Evolutionary conservation across 2,113 vertebrate genomes (phyloP).

Genomic region (Festucalex cinctus): DNA sequence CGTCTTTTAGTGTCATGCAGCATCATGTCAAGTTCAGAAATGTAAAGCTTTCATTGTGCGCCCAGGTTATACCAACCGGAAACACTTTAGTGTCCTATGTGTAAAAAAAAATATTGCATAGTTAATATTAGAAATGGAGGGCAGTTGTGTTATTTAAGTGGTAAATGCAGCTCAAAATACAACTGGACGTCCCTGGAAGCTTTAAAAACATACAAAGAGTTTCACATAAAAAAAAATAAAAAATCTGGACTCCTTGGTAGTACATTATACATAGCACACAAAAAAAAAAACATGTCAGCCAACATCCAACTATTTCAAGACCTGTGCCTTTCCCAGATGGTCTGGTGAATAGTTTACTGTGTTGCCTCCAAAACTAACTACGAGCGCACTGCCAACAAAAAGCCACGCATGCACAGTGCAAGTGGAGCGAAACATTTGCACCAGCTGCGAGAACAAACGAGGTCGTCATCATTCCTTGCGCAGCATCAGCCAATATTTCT

Average conservation of each 20-base stretch:
- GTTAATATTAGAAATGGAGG: constrained; percentile 9
- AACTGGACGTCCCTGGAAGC: neutral
- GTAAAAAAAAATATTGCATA: constrained; percentile 61
- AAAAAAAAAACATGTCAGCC: neutral
- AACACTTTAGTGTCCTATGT: constrained; percentile 38
- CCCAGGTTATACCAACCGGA: constrained; percentile 37
- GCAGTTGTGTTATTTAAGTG: neutral
- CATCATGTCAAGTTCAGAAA: constrained; percentile 22
- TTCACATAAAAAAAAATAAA: constrained; percentile 1
- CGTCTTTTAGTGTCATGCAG: constrained; percentile 47
- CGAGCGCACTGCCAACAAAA: neutral
- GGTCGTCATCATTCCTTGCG: neutral
- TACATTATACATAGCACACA: neutral
- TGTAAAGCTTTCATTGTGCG: constrained; percentile 34
- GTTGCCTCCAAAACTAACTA: constrained; percentile 14
- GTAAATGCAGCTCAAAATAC: constrained; percentile 1
- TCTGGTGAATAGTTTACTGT: constrained; percentile 11
- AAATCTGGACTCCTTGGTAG: neutral
- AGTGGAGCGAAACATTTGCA: neutral
- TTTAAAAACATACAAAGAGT: constrained; percentile 1
- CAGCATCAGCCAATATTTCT: neutral
- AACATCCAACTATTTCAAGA: constrained; percentile 8
- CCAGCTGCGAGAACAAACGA: neutral
- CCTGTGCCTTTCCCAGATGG: constrained; percentile 15
- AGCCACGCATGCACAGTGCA: neutral